A percentile compares a stretch with the other conserved stretches of the same genome.
Evolutionary conservation across 2,113 vertebrate species (phyloP).

Genomic region (Edolisoma coerulescens): DNA sequence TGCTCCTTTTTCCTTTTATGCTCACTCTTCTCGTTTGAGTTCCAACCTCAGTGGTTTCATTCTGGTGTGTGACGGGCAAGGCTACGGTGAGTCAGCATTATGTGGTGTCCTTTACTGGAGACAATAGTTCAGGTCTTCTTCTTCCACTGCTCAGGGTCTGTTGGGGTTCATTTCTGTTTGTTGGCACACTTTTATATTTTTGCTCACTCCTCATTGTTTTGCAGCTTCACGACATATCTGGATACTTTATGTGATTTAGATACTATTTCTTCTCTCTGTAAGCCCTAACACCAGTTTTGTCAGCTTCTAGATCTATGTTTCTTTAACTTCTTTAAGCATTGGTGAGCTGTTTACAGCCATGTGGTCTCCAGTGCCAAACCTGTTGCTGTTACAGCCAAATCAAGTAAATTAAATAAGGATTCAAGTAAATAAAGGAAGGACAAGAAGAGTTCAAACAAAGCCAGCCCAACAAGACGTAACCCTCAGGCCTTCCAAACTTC

Average conservation of each 20-base stretch:
- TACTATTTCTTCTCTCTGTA: background rate
- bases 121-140: background rate
- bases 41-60: background rate
- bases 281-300: background rate
- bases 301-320: background rate
- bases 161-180: background rate
- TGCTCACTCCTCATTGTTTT: background rate
- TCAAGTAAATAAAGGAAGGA: no score
- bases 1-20: background rate
- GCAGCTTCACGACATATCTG: background rate
- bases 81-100: background rate
- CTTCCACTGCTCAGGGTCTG: background rate
- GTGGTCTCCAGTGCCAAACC: background rate
- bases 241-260: background rate
- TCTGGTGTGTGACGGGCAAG: background rate
- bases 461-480: accelerated
- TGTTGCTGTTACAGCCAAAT: background rate
- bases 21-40: background rate
- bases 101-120: background rate
- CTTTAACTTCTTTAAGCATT: background rate
- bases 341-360: background rate
- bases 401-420: background rate
- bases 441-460: background rate
- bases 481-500: background rate
- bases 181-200: background rate